Conservation (phyloP, 2,113 vertebrate genomes). For the Oreocharis arfaki region DNA sequence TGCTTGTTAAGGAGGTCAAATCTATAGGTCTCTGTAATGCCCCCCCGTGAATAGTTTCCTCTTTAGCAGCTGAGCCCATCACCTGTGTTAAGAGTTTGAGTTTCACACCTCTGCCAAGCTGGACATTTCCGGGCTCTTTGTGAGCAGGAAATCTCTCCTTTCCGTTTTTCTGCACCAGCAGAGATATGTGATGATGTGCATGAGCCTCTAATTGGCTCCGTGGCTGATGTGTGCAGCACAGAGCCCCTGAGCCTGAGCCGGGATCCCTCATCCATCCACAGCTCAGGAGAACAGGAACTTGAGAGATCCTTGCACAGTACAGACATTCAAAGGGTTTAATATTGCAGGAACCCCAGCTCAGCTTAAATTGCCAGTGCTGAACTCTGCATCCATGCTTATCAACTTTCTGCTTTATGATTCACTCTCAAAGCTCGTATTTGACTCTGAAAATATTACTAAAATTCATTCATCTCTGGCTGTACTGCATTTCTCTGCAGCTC, state of each 20-base stretch:
- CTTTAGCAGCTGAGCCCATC: not conserved
- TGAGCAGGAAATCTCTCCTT: not conserved
- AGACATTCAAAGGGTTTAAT: not conserved
- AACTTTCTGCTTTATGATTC: not conserved
- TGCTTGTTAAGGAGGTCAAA: not conserved
- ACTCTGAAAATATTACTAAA: not conserved
- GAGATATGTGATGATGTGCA: not conserved
- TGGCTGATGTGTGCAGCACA: not conserved
- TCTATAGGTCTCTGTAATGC: rapidly evolving
- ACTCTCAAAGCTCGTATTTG: not conserved
- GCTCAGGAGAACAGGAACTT: not conserved
- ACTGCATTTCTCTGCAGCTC: not conserved
- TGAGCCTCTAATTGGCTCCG: not conserved
- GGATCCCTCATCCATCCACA: not conserved
- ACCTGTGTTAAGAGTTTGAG: not conserved
- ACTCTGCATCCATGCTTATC: not conserved
- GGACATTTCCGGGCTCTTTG: not conserved
- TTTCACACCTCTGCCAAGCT: not conserved
- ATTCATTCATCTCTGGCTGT: not conserved
- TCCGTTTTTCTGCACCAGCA: not conserved
- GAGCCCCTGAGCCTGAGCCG: not conserved
- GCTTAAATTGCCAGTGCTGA: not conserved
- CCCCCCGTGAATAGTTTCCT: not conserved
- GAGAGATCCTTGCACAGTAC: not conserved
- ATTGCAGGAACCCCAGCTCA: not conserved